phyloP scores from a whole-genome alignment of 2,113 vertebrate species.

The rat (Rattus norvegicus) region DNA sequence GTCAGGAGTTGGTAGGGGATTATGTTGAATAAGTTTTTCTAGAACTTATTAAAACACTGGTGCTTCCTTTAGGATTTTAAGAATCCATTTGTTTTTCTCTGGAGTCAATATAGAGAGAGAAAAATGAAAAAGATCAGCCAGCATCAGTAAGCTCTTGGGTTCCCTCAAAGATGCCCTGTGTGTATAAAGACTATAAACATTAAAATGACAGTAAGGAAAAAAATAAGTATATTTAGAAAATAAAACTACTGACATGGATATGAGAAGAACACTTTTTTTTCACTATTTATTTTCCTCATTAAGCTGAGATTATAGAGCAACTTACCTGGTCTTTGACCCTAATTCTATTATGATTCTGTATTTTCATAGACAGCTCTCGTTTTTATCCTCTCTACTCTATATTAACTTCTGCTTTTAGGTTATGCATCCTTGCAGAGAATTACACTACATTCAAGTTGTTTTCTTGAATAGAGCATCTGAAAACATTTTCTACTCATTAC shows the following conservation, averaged over 20 bases:
- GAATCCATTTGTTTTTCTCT: conserved; percentile 64
- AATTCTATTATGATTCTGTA: neutral
- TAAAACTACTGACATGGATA: neutral
- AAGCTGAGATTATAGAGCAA: conserved; percentile 48
- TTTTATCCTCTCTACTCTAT: neutral
- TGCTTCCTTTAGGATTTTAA: conserved; percentile 65
- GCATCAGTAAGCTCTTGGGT: neutral
- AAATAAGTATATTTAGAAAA: neutral
- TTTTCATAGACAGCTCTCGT: neutral
- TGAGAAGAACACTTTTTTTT: neutral
- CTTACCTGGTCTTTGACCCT: neutral
- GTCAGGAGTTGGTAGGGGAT: neutral
- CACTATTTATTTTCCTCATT: neutral
- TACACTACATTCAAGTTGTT: neutral
- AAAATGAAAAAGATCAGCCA: neutral
- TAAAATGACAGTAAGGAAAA: neutral
- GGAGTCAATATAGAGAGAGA: conserved; percentile 45
- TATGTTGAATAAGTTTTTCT: neutral
- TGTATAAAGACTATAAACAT: neutral
- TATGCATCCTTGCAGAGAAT: neutral
- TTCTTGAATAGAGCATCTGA: neutral
- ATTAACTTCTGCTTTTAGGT: neutral
- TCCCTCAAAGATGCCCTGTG: neutral
- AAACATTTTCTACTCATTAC: neutral
- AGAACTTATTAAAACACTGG: conserved; percentile 42